Evolutionary conservation across 53 echinoderm and acorn worm species (phyloP), one percentile per base, ranked within the genome.

Genomic region (Paracentrotus lividus): DNA sequence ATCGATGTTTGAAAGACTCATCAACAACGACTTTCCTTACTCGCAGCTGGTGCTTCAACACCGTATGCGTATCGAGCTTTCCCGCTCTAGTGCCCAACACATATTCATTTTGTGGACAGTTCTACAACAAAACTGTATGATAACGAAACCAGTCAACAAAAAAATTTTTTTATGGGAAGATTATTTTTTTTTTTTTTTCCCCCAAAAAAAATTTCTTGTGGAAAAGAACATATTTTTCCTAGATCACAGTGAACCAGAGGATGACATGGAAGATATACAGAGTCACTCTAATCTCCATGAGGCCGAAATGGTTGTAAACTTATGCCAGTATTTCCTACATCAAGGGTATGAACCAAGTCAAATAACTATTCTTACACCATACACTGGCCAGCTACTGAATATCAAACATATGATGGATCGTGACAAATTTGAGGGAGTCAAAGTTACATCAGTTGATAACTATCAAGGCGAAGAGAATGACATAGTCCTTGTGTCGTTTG

Each of bases 381-480:
- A 64, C 13, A 90, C 93, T 0, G 98, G 96, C 10, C 98, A 98
- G 78, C 89, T 96, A 5, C 93, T 93, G 61, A 81, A 78, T 38
- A 75, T 96, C 84, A 95, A 90, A 33, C 85, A 92, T 21, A 68
- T 95, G 31, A 95, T 93, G 94, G 88, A 88, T 1, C 94, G 92
- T 38, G n/a, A 61, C 12, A 47, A 34, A 12, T 93, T 96, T 51
- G 24, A 93, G 27, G 96, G 94, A 40, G 94, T 97, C 21, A 93
- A 94, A 31, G 97, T 97, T 6, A 88, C 95, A 27, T 84, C 94
- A 0, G 91, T 97, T n/a, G 97, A 97, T 86, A 97, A 95, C 91
- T 97, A 94, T 44, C 97, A 97, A 64, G 97, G 97, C 42, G 97
- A 97, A 85, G 97, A 96, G 54, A 97, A 97, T 88, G 97, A 97